These are phyloP conservation scores for Polypterus bichir DNA, from an alignment of 2,113 vertebrate genomes.

Conservation along the genomic window DNA sequence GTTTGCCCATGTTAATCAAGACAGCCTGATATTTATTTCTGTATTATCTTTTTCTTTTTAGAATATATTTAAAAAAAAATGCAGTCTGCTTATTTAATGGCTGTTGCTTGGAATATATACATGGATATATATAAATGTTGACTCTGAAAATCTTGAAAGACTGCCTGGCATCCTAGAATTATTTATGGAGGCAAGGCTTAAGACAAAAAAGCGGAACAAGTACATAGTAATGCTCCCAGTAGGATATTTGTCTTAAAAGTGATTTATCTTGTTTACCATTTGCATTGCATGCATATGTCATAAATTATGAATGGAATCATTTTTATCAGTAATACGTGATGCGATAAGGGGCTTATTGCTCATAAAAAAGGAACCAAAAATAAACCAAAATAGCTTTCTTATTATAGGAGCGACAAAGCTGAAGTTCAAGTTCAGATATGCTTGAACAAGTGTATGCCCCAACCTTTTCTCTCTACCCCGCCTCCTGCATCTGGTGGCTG, in stretches of 20 bases:
- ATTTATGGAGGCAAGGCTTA: not conserved
- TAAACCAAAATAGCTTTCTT: not conserved
- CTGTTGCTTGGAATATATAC: not conserved
- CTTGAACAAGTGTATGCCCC: conserved; percentile 23
- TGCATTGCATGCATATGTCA: not conserved
- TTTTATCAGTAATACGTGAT: not conserved
- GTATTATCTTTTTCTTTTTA: no score
- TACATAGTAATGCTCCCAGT: not conserved
- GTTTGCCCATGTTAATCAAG: no score
- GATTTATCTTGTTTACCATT: not conserved
- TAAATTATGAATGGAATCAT: conserved; percentile 2
- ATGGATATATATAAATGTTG: not conserved
- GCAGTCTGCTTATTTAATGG: no score
- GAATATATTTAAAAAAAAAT: no score
- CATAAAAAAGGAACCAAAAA: not conserved
- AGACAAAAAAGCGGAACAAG: not conserved
- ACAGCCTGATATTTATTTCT: no score
- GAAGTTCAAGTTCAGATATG: conserved; percentile 35
- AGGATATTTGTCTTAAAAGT: not conserved
- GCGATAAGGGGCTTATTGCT: not conserved
- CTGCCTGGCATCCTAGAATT: not conserved
- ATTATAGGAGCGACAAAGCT: conserved; percentile 11
- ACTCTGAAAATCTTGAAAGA: not conserved
- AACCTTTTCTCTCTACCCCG: conserved; percentile 5
- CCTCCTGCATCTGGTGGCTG: conserved; percentile 10